phyloP scores from a whole-genome alignment of 2,113 vertebrate species.

The Anas platyrhynchos region DNA sequence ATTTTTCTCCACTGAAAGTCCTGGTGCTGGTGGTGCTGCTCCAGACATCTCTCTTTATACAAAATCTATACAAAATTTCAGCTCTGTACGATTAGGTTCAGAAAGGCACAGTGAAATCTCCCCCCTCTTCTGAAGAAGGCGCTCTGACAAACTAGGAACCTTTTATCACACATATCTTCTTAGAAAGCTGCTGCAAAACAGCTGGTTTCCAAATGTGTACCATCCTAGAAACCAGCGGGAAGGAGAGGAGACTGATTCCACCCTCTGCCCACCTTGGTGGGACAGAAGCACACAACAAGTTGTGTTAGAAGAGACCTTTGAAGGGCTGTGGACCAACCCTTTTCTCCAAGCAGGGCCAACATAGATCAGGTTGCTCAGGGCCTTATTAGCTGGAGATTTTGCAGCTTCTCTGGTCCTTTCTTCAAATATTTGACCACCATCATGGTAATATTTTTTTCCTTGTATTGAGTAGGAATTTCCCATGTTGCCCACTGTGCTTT shows the following conservation, averaged over 20 bases:
- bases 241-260: fast-evolving
- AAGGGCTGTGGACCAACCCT: not conserved
- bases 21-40: not conserved
- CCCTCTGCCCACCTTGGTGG: not conserved
- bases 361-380: not conserved
- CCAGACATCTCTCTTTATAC: not conserved
- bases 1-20: not conserved
- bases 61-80: not conserved
- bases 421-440: not conserved
- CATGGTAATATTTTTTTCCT: not conserved
- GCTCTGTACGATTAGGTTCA: not conserved
- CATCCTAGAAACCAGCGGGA: not conserved
- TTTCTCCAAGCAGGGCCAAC: not conserved
- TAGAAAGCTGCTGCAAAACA: not conserved
- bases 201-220: fast-evolving
- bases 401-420: not conserved
- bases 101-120: not conserved
- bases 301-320: not conserved
- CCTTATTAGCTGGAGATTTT: not conserved
- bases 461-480: not conserved
- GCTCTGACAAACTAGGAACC: not conserved
- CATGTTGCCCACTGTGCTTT: not conserved
- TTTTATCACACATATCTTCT: not conserved
- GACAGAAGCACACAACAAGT: not conserved
- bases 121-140: not conserved